Percentiles rank a stretch among this genome's conserved stretches.
Conservation (phyloP, 2,888 invertebrate species). For the Clusia tigrina region DNA sequence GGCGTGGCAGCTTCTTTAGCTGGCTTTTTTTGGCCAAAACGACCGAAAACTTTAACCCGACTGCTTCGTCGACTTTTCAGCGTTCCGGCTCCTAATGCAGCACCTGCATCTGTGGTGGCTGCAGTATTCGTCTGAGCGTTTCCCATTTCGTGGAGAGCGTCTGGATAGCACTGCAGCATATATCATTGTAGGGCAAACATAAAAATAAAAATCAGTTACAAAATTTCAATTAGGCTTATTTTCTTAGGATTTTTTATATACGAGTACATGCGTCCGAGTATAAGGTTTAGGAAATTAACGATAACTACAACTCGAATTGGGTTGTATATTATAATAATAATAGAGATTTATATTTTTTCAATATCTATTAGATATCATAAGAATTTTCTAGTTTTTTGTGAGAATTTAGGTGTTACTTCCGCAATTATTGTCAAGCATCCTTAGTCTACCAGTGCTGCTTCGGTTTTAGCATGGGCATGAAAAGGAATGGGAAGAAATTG, state of each 20-base stretch:
- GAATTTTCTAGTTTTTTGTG: no score
- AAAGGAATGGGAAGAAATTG: no score
- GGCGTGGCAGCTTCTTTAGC: slow-evolving; percentile 43
- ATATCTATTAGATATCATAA: no score
- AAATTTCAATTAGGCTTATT: slow-evolving; percentile 52
- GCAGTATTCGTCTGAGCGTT: slow-evolving; percentile 42
- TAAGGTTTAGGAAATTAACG: no score
- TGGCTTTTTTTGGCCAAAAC: slow-evolving; percentile 56
- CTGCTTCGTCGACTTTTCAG: slow-evolving; percentile 53
- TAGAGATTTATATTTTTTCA: no score
- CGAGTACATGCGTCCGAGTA: slow-evolving; percentile 4
- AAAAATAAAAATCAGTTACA: slow-evolving; percentile 57
- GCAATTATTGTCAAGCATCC: no score
- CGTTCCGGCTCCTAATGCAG: slow-evolving; percentile 7
- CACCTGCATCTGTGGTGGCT: slow-evolving; percentile 12
- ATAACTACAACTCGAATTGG: no score
- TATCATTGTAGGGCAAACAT: slow-evolving; percentile 13
- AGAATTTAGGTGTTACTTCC: no score
- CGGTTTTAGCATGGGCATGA: no score
- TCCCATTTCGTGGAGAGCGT: slow-evolving; percentile 44
- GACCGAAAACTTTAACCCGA: slow-evolving; percentile 55
- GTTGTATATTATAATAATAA: no score
- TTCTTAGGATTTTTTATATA: background rate
- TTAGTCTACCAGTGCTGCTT: no score
- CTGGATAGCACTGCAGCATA: slow-evolving; percentile 18